phyloP scores from a whole-genome alignment of 2,888 invertebrate genomes.

The Hirtodrosophila duncani region DNA sequence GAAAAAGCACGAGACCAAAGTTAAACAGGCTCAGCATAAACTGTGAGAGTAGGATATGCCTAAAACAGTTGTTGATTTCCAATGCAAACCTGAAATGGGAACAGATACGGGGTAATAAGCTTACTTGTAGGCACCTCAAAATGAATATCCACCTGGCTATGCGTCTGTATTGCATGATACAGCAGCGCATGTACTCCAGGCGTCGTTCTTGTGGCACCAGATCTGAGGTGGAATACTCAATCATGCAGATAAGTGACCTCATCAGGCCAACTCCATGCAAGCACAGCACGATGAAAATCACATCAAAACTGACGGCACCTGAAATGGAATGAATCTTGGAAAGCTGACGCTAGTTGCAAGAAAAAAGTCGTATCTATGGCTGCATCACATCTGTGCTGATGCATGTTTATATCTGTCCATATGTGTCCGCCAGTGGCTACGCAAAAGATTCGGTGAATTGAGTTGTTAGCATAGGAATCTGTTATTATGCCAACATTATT shows the following conservation, averaged over 20 bases:
- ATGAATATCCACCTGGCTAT: conserved; percentile 44
- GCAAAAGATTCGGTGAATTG: too few species aligned
- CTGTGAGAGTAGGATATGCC: conserved; percentile 67
- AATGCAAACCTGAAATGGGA: conserved; percentile 47
- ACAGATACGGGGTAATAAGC: neutral
- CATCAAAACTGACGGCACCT: conserved; percentile 72
- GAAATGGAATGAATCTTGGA: too few species aligned
- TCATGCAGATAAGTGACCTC: conserved; percentile 50
- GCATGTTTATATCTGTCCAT: too few species aligned
- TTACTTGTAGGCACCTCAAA: neutral
- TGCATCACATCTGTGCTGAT: too few species aligned
- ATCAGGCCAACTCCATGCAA: conserved; percentile 65
- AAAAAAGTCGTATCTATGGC: too few species aligned
- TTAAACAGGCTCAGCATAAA: conserved; percentile 66
- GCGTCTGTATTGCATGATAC: conserved; percentile 66
- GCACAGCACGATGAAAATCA: conserved; percentile 65
- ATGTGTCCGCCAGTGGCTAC: too few species aligned
- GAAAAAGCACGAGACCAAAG: conserved; percentile 65
- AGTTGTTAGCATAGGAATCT: too few species aligned
- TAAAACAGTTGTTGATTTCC: conserved; percentile 55
- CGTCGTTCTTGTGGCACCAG: conserved; percentile 59
- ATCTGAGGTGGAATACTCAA: conserved; percentile 56
- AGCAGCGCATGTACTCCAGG: conserved; percentile 60
- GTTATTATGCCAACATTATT: too few species aligned
- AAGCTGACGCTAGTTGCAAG: too few species aligned